These are phyloP conservation scores for Oryzaephilus surinamensis DNA, from an alignment of 1,140 invertebrate species.

Conservation along the genomic window DNA sequence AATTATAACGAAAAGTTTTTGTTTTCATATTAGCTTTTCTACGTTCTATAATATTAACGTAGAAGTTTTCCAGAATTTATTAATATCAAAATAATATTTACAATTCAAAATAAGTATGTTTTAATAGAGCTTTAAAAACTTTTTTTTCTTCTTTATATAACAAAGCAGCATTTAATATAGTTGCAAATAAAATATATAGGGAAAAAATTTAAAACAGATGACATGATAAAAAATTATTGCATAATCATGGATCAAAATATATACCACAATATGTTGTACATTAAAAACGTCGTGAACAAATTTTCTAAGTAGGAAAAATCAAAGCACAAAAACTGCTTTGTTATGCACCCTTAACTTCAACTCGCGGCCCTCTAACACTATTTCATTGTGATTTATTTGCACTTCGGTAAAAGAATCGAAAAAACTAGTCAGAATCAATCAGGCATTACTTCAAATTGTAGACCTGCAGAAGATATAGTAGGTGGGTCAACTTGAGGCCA, in stretches of 20 bases:
- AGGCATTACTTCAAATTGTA: slow-evolving; percentile 34
- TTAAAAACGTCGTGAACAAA: slow-evolving; percentile 16
- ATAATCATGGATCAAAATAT: neutral
- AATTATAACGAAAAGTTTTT: too few relatives aligned
- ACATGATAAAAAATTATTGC: neutral
- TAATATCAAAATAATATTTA: slow-evolving; percentile 25
- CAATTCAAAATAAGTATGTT: slow-evolving; percentile 30
- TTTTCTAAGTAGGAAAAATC: slow-evolving; percentile 31
- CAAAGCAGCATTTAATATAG: too few relatives aligned
- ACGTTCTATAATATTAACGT: too few relatives aligned
- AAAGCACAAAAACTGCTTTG: slow-evolving; percentile 34
- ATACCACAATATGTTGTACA: too few relatives aligned
- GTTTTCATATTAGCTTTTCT: too few relatives aligned
- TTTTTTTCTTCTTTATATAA: too few relatives aligned
- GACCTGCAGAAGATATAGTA: slow-evolving; percentile 34
- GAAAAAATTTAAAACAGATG: too few relatives aligned
- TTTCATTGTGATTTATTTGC: slow-evolving; percentile 39
- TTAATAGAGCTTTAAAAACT: slow-evolving; percentile 26
- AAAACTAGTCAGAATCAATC: slow-evolving; percentile 37
- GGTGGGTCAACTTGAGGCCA: slow-evolving; percentile 28
- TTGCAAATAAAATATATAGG: too few relatives aligned
- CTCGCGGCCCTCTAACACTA: slow-evolving; percentile 32
- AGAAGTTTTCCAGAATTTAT: too few relatives aligned
- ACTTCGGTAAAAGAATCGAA: slow-evolving; percentile 36
- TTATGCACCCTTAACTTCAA: slow-evolving; percentile 33